phyloP scores from a whole-genome alignment of 2,888 invertebrate genomes.

The Lycophotia porphyrea region DNA sequence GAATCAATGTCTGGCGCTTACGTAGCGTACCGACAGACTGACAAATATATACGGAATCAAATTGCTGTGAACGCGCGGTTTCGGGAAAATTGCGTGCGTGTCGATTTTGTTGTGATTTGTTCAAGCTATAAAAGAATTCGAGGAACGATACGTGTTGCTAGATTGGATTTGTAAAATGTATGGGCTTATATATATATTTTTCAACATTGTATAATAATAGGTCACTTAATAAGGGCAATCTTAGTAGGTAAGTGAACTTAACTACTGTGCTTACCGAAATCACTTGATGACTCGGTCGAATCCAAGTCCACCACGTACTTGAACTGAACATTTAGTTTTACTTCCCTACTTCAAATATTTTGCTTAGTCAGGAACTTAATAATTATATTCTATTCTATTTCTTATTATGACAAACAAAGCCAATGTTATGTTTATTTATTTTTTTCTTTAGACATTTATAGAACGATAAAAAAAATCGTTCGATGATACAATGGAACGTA shows the following conservation, averaged over 20 bases:
- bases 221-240: background rate
- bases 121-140: conserved; percentile 41
- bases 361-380: background rate
- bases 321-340: background rate
- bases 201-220: background rate
- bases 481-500: background rate
- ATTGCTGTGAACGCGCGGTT: conserved; percentile 61
- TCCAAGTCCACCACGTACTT: background rate
- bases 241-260: background rate
- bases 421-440: too few species aligned
- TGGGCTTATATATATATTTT: background rate
- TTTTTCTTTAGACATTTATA: too few species aligned
- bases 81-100: conserved; percentile 56
- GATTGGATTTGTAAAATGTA: conserved; percentile 38
- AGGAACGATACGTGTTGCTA: conserved; percentile 1
- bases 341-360: background rate
- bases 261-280: background rate
- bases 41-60: conserved; percentile 68
- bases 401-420: background rate
- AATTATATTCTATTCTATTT: background rate
- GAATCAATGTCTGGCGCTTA: conserved; percentile 75
- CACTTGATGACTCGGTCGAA: background rate
- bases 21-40: conserved; percentile 61
- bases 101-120: conserved; percentile 50
- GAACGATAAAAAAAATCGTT: background rate